Conservation (phyloP, 2,888 invertebrate genomes). For the Spicauda simplicius region DNA sequence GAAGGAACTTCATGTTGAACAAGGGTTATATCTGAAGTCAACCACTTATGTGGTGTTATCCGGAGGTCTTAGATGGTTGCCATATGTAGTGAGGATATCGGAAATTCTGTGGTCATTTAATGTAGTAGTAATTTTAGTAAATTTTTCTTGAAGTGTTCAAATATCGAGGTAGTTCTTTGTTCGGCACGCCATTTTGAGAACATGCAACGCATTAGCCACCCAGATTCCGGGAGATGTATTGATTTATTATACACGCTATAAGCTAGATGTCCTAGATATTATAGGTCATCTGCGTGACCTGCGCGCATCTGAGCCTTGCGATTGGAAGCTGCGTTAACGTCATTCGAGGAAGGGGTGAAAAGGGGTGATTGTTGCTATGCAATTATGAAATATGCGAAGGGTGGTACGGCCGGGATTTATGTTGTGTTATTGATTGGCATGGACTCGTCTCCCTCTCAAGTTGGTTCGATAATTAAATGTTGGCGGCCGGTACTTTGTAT, state of each 20-base stretch:
- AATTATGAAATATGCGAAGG: constrained; percentile 1
- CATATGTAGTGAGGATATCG: no score
- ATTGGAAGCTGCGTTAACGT: not conserved
- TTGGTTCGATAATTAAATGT: no score
- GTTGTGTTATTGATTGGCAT: not conserved
- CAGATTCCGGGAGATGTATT: not conserved
- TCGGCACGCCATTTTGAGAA: not conserved
- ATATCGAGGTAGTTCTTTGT: not conserved
- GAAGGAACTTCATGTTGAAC: no score
- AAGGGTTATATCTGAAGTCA: no score
- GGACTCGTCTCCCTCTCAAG: not conserved
- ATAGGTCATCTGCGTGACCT: constrained; percentile 6
- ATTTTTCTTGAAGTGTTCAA: no score
- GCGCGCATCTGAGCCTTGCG: not conserved
- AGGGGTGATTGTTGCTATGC: not conserved
- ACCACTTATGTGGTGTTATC: no score
- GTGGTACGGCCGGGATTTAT: not conserved
- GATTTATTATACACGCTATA: constrained; percentile 1
- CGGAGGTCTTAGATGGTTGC: no score
- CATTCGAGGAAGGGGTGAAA: not conserved
- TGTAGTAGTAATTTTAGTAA: no score
- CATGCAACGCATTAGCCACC: not conserved
- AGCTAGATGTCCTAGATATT: constrained; percentile 3
- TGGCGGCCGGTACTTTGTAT: not conserved
- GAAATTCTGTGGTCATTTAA: no score